These are phyloP conservation scores for Harpalus rubripes DNA, from an alignment of 2,888 invertebrate species.

Conservation along the genomic window DNA sequence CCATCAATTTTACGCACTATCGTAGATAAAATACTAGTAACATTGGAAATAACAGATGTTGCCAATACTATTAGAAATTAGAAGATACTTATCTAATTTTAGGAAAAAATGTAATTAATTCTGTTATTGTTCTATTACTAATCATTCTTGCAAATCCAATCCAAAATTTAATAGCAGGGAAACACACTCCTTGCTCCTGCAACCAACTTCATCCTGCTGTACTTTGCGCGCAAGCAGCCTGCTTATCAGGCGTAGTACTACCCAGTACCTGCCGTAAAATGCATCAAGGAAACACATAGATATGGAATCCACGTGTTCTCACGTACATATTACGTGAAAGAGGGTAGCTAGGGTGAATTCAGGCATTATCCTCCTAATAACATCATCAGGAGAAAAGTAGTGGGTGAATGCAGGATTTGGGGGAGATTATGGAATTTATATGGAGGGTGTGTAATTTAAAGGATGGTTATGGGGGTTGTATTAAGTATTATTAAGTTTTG, in stretches of 20 bases:
- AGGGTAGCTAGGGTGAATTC: background rate
- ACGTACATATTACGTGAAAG: background rate
- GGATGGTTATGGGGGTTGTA: background rate
- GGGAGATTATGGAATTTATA: background rate
- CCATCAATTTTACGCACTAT: too few species aligned
- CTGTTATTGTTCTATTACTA: too few species aligned
- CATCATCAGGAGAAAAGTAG: background rate
- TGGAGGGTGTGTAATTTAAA: too few species aligned
- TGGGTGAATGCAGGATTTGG: background rate
- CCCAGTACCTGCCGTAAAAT: background rate
- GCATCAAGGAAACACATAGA: slow-evolving; percentile 5
- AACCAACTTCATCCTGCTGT: background rate
- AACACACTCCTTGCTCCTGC: background rate
- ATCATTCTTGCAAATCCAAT: too few species aligned
- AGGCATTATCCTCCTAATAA: slow-evolving; percentile 19
- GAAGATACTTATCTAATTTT: too few species aligned
- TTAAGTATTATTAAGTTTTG: too few species aligned
- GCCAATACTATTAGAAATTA: too few species aligned
- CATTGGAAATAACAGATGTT: too few species aligned
- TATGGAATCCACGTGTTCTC: background rate
- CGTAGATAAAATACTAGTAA: too few species aligned
- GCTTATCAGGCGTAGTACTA: slow-evolving; percentile 10
- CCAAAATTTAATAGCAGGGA: too few species aligned
- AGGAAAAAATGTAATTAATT: too few species aligned
- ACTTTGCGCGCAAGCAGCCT: background rate